phyloP scores from a whole-genome alignment of 2,888 invertebrate species.

The Calameuta filiformis region DNA sequence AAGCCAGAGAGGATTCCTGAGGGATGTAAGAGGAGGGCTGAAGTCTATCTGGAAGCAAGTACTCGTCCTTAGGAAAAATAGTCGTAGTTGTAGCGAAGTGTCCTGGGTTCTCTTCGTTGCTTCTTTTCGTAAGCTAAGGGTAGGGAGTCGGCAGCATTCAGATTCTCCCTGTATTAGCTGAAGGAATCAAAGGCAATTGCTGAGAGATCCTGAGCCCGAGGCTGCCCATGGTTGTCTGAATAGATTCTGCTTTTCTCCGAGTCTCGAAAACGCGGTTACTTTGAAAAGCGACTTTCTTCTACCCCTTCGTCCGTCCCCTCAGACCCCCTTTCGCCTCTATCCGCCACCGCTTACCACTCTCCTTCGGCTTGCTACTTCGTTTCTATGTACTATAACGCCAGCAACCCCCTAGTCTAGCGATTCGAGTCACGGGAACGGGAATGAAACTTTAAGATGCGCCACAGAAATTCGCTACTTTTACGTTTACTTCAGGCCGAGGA shows the following conservation, averaged over 20 bases:
- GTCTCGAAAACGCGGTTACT: conserved; percentile 4
- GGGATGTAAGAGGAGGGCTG: neutral
- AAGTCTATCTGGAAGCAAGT: neutral
- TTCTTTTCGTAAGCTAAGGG: neutral
- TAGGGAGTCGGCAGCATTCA: conserved; percentile 23
- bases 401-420: neutral
- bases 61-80: neutral
- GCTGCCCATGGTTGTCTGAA: conserved; percentile 30
- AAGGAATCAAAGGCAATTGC: conserved; percentile 45
- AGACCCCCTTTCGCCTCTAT: conserved; percentile 13
- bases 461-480: neutral
- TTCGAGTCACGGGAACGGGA: conserved; percentile 2
- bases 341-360: neutral
- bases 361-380: neutral
- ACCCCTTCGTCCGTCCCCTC: conserved; percentile 12
- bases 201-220: conserved; percentile 29
- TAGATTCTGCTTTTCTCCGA: conserved; percentile 22
- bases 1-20: neutral
- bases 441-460: conserved; percentile 28
- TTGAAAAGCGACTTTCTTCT: conserved; percentile 1
- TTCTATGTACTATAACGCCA: neutral
- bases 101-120: neutral
- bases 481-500: neutral
- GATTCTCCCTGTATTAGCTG: conserved; percentile 35
- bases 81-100: neutral